Base-by-base conservation (phyloP, 2,888 invertebrate species). In the Himalopsyche tibetana region DNA sequence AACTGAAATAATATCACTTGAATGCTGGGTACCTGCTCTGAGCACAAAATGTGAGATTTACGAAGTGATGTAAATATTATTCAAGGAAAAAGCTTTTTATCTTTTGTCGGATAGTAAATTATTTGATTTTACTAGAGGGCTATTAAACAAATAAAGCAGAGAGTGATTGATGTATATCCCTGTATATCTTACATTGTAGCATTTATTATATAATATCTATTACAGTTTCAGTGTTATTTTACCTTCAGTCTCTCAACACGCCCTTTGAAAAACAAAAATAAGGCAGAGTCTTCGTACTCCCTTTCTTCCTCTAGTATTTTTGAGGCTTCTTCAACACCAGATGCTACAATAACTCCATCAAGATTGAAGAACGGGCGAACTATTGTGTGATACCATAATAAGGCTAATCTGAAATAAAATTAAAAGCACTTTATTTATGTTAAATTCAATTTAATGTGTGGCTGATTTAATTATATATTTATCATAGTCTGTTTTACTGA, bases 361-460 rank as follows among this genome's bases (percentile, higher is more conserved):
- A 95, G 91, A 3, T 94, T 94, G 90, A 95, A 95, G 90, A 95
- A 95, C 56, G 96, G 96, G 84, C 95, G 92, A 5, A 95, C 94
- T 69, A 95, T 94, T 19, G 95, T 95, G 89, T 95, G 95, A 90
- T 95, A 96, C 95, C 95, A 96, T 80, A 96, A 90, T 80, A 95
- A 90, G 1, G 94, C 92, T 88, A 95, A 91, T 36, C 94, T 94
- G 89, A 55, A 90, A 90, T 85, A 40, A 55, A 17, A 55, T 55
- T 15, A 38, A 38, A 40, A 2, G 80, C 12, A 38, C 3, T 15
- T 15, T 56, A 11, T 38, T 82, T 56, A 82, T 55, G 63, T 15
- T 38, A 12, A 63, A 56, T 63, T 17, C 4, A 12, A 15, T 38
- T 8, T 63, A 45, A 45, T 45, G 11, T 45, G 45, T 45, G 9